Conservation (phyloP, 2,113 vertebrate species). For the Stegostoma tigrinum region DNA sequence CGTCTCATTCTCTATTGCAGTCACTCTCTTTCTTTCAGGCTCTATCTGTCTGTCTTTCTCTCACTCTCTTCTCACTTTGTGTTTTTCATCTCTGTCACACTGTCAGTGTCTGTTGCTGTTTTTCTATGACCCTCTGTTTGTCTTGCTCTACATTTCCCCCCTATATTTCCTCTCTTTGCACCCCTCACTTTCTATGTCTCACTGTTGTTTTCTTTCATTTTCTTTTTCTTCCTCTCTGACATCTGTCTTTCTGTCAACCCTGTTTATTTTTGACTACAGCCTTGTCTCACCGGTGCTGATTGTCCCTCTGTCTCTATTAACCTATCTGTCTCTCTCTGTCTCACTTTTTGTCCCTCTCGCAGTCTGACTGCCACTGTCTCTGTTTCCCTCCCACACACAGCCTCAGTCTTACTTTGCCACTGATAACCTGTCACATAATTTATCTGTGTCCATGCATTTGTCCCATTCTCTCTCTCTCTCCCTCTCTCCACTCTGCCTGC, state of each 20-base stretch:
- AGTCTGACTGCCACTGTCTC: background rate
- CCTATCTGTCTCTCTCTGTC: background rate
- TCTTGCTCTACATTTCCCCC: no score
- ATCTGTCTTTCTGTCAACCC: no score
- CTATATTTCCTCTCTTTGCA: background rate
- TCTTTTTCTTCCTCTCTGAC: background rate
- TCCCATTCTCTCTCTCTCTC: background rate
- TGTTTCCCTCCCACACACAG: background rate
- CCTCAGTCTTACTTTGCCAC: background rate
- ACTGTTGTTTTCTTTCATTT: constrained; percentile 47
- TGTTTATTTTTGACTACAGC: no score
- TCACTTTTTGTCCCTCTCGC: background rate
- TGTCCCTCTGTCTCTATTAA: background rate
- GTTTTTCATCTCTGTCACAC: no score
- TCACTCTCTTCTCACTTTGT: background rate
- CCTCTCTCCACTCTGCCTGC: constrained; percentile 41
- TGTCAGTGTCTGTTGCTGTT: background rate
- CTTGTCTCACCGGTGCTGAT: no score
- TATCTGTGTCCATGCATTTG: constrained; percentile 9
- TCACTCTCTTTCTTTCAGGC: background rate
- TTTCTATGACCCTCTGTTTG: background rate
- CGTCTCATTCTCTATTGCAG: background rate
- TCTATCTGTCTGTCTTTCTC: background rate
- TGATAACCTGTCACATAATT: background rate
- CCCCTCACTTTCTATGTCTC: background rate